These are phyloP conservation scores for Trachelus tabidus DNA, from an alignment of 2,888 invertebrate genomes.

Conservation along the genomic window DNA sequence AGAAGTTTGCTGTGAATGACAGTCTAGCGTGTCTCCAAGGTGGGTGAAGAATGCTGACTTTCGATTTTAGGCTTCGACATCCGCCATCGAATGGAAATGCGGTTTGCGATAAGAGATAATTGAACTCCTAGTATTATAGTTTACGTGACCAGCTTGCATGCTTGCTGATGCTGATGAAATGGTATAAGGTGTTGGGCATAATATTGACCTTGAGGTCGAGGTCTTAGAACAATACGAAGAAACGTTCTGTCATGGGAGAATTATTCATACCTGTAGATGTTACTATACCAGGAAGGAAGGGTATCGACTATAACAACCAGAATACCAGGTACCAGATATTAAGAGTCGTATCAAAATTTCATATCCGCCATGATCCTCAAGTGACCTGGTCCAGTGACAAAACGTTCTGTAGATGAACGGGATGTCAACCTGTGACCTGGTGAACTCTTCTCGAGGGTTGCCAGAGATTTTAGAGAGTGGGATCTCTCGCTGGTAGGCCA, in stretches of 20 bases:
- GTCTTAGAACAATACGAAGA: not conserved
- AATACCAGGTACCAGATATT: not conserved
- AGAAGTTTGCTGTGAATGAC: not conserved
- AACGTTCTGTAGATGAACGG: not conserved
- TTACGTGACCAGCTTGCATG: slow-evolving; percentile 57
- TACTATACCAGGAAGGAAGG: no score
- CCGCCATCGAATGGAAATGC: slow-evolving; percentile 33
- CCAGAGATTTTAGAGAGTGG: no score
- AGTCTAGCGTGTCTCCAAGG: slow-evolving; percentile 36
- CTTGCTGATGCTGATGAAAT: slow-evolving; percentile 53
- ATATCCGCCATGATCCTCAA: not conserved
- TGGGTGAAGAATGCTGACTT: slow-evolving; percentile 60
- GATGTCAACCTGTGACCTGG: no score
- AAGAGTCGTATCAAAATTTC: not conserved
- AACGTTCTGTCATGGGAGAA: not conserved
- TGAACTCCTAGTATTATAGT: slow-evolving; percentile 49
- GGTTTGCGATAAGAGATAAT: slow-evolving; percentile 36
- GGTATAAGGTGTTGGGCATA: slow-evolving; percentile 55
- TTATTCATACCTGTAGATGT: not conserved
- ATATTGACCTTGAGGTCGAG: not conserved
- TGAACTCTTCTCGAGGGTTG: no score
- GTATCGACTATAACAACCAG: no score
- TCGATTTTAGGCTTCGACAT: slow-evolving; percentile 33
- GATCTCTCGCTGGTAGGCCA: no score
- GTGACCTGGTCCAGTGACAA: not conserved